phyloP scores from a whole-genome alignment of 1,140 invertebrate species.

The Bombus cullumanus region DNA sequence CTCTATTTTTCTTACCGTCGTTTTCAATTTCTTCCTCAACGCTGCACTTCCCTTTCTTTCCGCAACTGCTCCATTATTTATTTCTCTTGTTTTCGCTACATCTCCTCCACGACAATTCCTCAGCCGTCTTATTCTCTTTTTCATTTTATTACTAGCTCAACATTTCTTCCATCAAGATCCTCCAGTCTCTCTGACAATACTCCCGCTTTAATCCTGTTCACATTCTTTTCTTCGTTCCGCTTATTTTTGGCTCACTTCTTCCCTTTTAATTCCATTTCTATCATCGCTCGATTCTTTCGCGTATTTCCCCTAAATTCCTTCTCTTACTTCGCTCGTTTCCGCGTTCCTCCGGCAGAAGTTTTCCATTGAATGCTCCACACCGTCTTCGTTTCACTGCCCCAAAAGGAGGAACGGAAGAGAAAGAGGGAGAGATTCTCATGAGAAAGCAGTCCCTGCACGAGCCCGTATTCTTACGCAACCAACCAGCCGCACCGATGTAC shows the following conservation, averaged over 20 bases:
- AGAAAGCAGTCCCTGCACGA: conserved; percentile 28
- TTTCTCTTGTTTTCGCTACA: background rate
- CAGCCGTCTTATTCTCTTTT: no score
- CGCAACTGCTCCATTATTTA: background rate
- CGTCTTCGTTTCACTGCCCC: no score
- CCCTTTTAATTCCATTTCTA: conserved; percentile 20
- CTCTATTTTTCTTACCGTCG: background rate
- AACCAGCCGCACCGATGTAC: conserved; percentile 23
- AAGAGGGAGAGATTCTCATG: conserved; percentile 9
- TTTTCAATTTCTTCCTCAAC: background rate
- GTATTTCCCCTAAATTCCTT: background rate
- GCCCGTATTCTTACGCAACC: conserved; percentile 23
- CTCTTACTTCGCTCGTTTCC: background rate
- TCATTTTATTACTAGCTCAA: background rate
- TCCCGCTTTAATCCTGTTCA: no score
- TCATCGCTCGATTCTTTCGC: background rate
- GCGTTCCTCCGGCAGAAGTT: background rate
- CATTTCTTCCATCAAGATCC: background rate
- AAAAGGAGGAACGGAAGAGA: background rate
- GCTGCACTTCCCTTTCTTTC: background rate
- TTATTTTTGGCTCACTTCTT: background rate
- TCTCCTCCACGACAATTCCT: background rate
- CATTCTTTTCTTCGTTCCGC: background rate
- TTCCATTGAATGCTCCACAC: conserved; percentile 11
- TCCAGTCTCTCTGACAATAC: background rate